These are phyloP conservation scores for Orthonevra nobilis DNA, from an alignment of 2,888 invertebrate species.

Conservation along the genomic window DNA sequence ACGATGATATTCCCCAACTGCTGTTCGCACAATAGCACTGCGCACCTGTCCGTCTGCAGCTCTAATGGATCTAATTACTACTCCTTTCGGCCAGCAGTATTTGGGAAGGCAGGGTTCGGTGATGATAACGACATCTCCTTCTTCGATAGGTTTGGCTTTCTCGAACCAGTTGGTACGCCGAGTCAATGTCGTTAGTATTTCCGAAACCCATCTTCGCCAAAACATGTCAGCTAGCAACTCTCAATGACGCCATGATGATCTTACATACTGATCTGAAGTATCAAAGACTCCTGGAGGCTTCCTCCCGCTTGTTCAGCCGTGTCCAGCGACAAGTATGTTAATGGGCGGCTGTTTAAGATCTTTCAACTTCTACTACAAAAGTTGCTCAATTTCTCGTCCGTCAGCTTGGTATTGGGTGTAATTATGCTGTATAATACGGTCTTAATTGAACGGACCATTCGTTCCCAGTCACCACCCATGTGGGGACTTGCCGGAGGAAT, in stretches of 20 bases:
- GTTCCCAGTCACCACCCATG: slow-evolving; percentile 51
- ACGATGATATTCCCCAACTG: slow-evolving; percentile 25
- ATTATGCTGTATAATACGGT: slow-evolving; percentile 26
- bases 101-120: slow-evolving; percentile 45
- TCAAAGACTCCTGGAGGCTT: slow-evolving; percentile 65
- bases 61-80: slow-evolving; percentile 10
- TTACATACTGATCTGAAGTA: slow-evolving; percentile 39
- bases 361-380: no score
- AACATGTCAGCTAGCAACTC: slow-evolving; percentile 71
- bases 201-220: slow-evolving; percentile 74
- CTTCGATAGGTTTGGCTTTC: slow-evolving; percentile 41
- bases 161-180: slow-evolving; percentile 58
- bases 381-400: slow-evolving; percentile 38
- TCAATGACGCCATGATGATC: slow-evolving; percentile 72
- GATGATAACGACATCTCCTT: slow-evolving; percentile 50
- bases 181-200: slow-evolving; percentile 71
- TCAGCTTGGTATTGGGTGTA: slow-evolving; percentile 23
- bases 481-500: slow-evolving; percentile 46
- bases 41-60: slow-evolving; percentile 53
- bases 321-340: slow-evolving; percentile 61
- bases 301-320: slow-evolving; percentile 64
- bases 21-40: slow-evolving; percentile 30
- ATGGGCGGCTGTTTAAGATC: slow-evolving; percentile 55
- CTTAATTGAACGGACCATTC: slow-evolving; percentile 49
- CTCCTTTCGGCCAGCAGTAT: slow-evolving; percentile 54